A percentile compares a stretch with the other conserved stretches of the same genome.
Evolutionary conservation across 2,113 vertebrate species (phyloP).

Genomic region (Lycaon pictus): DNA sequence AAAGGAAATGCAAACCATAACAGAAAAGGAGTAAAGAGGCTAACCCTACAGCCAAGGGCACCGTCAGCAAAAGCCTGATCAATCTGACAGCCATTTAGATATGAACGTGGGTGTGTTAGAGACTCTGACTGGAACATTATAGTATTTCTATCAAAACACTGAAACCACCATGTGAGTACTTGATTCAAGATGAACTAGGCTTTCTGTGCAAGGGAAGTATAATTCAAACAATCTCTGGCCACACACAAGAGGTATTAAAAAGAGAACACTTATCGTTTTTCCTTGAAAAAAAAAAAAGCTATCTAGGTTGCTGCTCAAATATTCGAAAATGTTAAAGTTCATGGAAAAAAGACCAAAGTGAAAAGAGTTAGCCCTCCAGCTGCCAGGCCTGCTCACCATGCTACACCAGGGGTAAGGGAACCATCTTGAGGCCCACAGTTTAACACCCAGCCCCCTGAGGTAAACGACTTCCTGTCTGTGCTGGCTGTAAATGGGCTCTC

Average conservation of each 20-base stretch:
- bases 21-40: neutral
- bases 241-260: neutral
- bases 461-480: rapidly evolving
- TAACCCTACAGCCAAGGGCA: neutral
- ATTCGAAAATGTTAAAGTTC: neutral
- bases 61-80: neutral
- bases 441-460: neutral
- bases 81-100: neutral
- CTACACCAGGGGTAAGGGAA: neutral
- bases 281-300: neutral
- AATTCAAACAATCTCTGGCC: neutral
- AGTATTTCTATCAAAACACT: neutral
- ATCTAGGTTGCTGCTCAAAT: neutral
- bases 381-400: neutral
- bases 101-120: neutral
- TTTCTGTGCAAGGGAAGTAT: neutral
- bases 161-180: neutral
- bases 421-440: neutral
- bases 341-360: neutral
- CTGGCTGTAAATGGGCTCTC: neutral
- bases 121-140: neutral
- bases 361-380: neutral
- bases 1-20: neutral
- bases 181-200: neutral
- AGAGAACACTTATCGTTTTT: neutral